Evolutionary conservation across 2,113 vertebrate genomes (phyloP), one percentile per base, ranked within the genome.

Genomic region (Halichoerus grypus): DNA sequence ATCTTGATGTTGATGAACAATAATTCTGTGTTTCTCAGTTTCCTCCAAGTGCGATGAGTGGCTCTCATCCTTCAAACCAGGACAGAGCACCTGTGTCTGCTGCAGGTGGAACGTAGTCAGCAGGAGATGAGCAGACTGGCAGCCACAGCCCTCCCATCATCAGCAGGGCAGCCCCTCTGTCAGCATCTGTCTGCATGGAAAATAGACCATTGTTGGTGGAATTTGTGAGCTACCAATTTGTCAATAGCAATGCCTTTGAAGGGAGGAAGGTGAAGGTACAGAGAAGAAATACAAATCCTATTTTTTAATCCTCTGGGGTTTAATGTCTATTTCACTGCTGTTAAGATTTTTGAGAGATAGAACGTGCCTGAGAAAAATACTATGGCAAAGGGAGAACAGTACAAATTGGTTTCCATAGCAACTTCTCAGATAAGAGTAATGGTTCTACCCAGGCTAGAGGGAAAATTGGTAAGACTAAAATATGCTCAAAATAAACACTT

Each of bases 341-440:
- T 84, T 97, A 98, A 86, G 95, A 97, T 98, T 97, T 97, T 97
- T 94, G 97, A 98, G 95, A 98, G 95, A 98, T 76, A 97, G 82
- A 94, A 88, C 42, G 9, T 80, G 93, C 90, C 96, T 97, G 88
- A 91, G 93, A 97, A 97, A 98, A 98, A 93, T 81, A 98, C 80
- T 39, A 2, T 79, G 84, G 96, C 97, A 98, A 95, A 97, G 55
- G 79, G 97, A 98, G 80, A 92, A 97, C 46, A 97, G 95, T 53
- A 61, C 97, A 97, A 98, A 98, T 97, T 71, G 69, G 98, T 99
- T 99, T 98, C 99, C 97, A 99, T 99, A 92, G 98, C 94, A 99
- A 99, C 98, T 74, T 96, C 92, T 91, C 92, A 94, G 97, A 93
- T 98, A 98, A 98, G 92, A 95, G 93, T 97, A 98, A 97, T 97